Base-by-base conservation (phyloP, 2,113 vertebrate species). In the Hydropotes inermis region DNA sequence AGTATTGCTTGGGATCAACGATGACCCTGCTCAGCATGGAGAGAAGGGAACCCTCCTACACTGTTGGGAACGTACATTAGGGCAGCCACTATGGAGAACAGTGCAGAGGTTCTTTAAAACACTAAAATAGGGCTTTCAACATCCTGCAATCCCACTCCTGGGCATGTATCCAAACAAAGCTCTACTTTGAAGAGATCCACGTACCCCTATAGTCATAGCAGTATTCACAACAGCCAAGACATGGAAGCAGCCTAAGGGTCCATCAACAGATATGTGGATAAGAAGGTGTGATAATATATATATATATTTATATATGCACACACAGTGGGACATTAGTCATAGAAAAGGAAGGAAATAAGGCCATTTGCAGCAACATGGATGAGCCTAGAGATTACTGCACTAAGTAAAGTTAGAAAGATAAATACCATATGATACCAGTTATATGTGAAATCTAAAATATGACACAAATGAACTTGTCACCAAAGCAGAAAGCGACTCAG, bases 1-100 rank as follows among this genome's bases (percentile, higher is more conserved):
- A 36, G 33, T 14, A 4, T 21, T 54, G 43, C 47, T 13, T 0
- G 0, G 1, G 33, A 57, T 43, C 28, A 17, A 0, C 0, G 43
- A 2, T 19, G n/a, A 43, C 45, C 5, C 45, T 33, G 11, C 50
- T 82, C 30, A n/a, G 50, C 19, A 21, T 54, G 11, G 79, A 54
- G 30, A 82, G 33, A 54, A 82, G 9, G 79, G 47, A 52, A 6
- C 19, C 47, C 17, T n/a, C 47, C 50, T 23, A 23, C 30, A 54
- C 79, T 52, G 30, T 0, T n/a, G 19, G 47, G 9, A n/a, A 21
- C 1, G 6, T n/a, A 23, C 33, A 2, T 4, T 54, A 33, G 79
- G 50, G 47, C 47, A 13, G 79, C 30, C 47, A 52, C 47, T 52
- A 7, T 21, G 79, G 47, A 82, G 33, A 36, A 54, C 19, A 54